phyloP scores from a whole-genome alignment of 2,113 vertebrate genomes.

The Stomatorhinus ivindoensis region DNA sequence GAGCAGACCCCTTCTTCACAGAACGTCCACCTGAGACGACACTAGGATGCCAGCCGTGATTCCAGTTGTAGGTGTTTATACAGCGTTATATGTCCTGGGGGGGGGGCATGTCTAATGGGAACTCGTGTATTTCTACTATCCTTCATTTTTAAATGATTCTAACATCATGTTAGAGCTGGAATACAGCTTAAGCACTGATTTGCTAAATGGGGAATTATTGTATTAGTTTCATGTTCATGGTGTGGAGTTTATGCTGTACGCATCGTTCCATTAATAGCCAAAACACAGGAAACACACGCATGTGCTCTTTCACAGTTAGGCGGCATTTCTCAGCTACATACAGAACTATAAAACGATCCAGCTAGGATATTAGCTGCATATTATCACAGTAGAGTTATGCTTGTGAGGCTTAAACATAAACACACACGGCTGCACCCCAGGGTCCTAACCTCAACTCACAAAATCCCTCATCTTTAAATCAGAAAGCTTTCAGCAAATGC shows the following conservation, averaged over 20 bases:
- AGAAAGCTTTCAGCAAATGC: not conserved
- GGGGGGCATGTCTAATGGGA: not conserved
- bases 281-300: not conserved
- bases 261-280: not conserved
- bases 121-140: not conserved
- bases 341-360: not conserved
- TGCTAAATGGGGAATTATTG: not conserved
- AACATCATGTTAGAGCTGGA: not conserved
- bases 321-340: not conserved
- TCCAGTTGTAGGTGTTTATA: not conserved
- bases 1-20: not conserved
- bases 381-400: not conserved
- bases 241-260: not conserved
- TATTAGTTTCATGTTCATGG: not conserved
- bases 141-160: not conserved
- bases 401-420: not conserved
- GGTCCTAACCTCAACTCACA: not conserved
- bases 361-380: no score
- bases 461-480: not conserved
- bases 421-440: not conserved
- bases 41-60: not conserved
- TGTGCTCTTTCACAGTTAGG: not conserved
- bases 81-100: not conserved
- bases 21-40: not conserved
- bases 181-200: not conserved